Percentiles rank a stretch among this genome's conserved stretches.
These are phyloP conservation scores for Coregonus suidteri DNA, from an alignment of 2,797 vertebrate species.

Conservation along the genomic window DNA sequence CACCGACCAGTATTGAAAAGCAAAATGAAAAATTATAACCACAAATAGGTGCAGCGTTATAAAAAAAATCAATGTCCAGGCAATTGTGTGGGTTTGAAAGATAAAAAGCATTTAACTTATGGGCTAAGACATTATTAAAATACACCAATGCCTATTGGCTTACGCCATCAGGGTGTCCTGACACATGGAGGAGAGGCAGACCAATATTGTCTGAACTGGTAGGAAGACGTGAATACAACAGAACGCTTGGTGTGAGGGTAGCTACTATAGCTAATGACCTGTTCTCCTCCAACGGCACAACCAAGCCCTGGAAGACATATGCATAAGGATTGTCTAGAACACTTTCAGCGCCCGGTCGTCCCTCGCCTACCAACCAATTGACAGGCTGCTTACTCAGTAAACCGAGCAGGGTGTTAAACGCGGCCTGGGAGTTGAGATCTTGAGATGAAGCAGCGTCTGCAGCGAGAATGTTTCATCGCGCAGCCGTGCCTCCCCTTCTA, in stretches of 20 bases:
- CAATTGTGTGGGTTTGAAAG: no score
- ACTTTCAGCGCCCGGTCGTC: slow-evolving; percentile 15
- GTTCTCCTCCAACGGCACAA: neutral
- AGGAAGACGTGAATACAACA: neutral
- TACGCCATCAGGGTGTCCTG: no score
- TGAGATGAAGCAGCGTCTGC: slow-evolving; percentile 28
- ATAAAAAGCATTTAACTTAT: no score
- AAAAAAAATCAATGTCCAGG: no score
- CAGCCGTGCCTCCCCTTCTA: neutral
- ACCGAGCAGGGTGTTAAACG: slow-evolving; percentile 17
- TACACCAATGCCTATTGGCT: no score
- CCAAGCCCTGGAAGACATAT: no score
- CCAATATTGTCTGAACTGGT: neutral
- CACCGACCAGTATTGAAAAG: no score
- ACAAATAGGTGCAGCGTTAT: no score
- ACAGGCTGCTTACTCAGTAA: slow-evolving; percentile 37
- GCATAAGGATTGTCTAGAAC: slow-evolving; percentile 1
- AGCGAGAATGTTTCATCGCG: slow-evolving; percentile 6
- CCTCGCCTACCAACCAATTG: slow-evolving; percentile 2
- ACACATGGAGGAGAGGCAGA: neutral
- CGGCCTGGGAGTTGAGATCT: slow-evolving; percentile 25
- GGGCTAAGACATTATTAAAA: no score
- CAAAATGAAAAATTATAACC: no score
- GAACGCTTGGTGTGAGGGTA: neutral
- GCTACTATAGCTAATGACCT: neutral